Percentiles rank a stretch among this genome's conserved stretches.
phyloP scores from a whole-genome alignment of 2,113 vertebrate species.

The Pithys albifrons region DNA sequence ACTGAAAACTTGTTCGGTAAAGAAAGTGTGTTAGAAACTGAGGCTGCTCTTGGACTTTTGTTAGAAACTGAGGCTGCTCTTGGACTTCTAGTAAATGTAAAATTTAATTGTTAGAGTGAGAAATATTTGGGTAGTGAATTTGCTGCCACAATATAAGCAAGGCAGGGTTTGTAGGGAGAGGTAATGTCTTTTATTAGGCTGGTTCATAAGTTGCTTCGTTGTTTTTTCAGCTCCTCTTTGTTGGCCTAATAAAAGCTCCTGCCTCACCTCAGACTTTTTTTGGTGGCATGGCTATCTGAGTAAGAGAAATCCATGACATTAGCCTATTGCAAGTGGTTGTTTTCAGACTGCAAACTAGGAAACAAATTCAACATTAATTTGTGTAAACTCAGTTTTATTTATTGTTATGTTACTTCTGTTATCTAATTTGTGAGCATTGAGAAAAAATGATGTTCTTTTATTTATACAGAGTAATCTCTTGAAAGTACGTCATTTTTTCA shows the following conservation, averaged over 20 bases:
- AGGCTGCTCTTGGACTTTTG: background rate
- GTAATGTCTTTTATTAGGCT: conserved; percentile 38
- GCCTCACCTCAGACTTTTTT: background rate
- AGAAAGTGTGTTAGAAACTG: background rate
- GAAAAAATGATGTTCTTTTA: background rate
- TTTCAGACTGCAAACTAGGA: background rate
- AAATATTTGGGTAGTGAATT: background rate
- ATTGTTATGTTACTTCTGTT: background rate
- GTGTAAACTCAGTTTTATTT: background rate
- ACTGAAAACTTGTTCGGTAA: background rate
- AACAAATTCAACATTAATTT: background rate
- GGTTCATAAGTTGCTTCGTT: conserved; percentile 11
- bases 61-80: background rate
- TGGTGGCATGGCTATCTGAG: background rate
- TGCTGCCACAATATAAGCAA: background rate
- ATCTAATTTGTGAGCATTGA: background rate
- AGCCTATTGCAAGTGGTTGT: background rate
- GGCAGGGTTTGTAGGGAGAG: background rate
- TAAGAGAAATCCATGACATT: background rate
- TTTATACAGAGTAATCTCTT: background rate
- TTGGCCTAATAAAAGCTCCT: background rate
- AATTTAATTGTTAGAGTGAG: background rate
- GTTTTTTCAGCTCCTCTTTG: background rate
- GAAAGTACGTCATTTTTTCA: background rate
- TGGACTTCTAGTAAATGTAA: background rate